These are phyloP conservation scores for Pocillopora meandrina DNA, from an alignment of 92 coral and sea anemone species.

Conservation along the genomic window DNA sequence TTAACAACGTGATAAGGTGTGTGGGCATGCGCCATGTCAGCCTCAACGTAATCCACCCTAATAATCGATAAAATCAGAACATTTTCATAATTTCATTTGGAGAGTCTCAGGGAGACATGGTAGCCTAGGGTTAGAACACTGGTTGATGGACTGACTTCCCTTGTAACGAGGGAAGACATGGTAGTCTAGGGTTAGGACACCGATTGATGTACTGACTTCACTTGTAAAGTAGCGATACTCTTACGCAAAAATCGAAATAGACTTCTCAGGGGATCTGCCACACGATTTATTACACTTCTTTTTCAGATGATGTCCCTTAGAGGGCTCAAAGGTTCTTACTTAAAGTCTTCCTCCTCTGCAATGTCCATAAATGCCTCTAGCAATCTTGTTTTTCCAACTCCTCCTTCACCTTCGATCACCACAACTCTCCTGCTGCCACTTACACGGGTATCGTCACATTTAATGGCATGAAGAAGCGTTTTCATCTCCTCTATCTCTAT, in stretches of 20 bases:
- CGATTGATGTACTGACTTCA: no score
- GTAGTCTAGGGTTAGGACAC: not conserved
- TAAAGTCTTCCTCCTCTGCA: conserved; percentile 92
- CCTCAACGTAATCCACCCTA: conserved; percentile 97
- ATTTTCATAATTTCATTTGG: not conserved
- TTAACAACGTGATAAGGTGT: conserved; percentile 94
- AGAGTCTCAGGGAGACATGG: not conserved
- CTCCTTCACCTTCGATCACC: conserved; percentile 93
- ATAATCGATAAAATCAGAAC: not conserved
- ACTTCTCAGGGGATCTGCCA: not conserved
- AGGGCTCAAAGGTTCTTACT: conserved; percentile 38
- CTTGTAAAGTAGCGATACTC: no score
- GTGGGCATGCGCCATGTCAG: conserved; percentile 99
- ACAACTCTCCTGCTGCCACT: conserved; percentile 74
- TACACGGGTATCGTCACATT: conserved; percentile 69
- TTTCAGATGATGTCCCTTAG: not conserved
- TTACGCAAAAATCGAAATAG: no score
- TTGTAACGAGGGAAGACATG: no score
- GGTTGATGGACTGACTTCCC: no score
- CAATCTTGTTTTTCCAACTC: conserved; percentile 92
- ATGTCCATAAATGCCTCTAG: conserved; percentile 93
- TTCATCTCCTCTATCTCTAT: conserved; percentile 71
- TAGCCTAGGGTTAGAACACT: not conserved
- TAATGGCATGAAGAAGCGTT: conserved; percentile 75
- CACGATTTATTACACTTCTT: not conserved